Percentiles rank a stretch among this genome's conserved stretches.
phyloP scores from a whole-genome alignment of 2,888 invertebrate species.

The Xestobium rufovillosum region DNA sequence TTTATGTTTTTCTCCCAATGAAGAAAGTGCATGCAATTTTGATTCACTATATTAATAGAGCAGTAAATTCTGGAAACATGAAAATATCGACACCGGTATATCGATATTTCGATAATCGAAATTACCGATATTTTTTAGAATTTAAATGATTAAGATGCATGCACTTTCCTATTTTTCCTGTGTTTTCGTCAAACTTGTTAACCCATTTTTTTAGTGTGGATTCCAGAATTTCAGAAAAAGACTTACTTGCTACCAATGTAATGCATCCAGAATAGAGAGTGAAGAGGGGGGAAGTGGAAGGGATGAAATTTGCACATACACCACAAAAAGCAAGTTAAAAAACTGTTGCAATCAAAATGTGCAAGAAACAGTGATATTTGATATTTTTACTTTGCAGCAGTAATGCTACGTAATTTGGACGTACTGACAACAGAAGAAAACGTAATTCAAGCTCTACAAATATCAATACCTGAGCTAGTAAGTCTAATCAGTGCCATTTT shows the following conservation, averaged over 20 bases:
- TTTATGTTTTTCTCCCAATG: no score
- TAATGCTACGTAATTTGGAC: conserved; percentile 86
- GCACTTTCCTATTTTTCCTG: background rate
- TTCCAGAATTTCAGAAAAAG: conserved; percentile 94
- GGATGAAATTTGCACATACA: conserved; percentile 75
- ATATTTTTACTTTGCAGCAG: conserved; percentile 41
- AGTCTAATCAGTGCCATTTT: conserved; percentile 78
- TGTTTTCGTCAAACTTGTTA: no score
- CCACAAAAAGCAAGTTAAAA: conserved; percentile 63
- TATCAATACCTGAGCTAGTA: conserved; percentile 58
- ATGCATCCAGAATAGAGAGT: conserved; percentile 77
- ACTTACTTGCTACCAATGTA: conserved; percentile 90
- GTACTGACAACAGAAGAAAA: conserved; percentile 89
- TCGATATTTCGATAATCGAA: no score
- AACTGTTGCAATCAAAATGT: conserved; percentile 12
- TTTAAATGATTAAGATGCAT: background rate
- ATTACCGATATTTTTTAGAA: no score
- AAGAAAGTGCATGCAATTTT: no score
- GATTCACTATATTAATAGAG: no score
- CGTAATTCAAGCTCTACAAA: conserved; percentile 74
- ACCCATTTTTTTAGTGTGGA: conserved; percentile 71
- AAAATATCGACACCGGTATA: no score
- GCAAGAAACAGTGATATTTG: no score
- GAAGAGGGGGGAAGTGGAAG: conserved; percentile 76
- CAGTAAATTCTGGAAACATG: no score